These are phyloP conservation scores for Sorex araneus DNA, from an alignment of 2,113 vertebrate species.

Conservation along the genomic window DNA sequence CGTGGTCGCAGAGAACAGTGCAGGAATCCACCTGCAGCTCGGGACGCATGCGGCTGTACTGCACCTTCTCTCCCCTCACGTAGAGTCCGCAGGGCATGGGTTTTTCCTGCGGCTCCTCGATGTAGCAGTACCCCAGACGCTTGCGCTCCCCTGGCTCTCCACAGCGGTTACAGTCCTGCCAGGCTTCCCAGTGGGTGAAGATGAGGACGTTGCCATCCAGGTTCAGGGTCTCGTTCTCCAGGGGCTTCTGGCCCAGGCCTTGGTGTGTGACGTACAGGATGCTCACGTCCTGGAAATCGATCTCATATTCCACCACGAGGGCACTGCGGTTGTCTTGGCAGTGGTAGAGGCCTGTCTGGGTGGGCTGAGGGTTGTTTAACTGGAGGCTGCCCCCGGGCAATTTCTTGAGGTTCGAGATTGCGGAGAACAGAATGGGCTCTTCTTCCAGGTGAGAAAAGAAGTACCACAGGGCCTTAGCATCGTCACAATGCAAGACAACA, in stretches of 20 bases:
- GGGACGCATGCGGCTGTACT: background rate
- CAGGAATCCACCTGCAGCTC: slow-evolving; percentile 83
- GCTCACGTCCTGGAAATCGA: slow-evolving; percentile 81
- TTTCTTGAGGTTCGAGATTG: background rate
- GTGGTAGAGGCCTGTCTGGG: slow-evolving; percentile 78
- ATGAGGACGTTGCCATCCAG: background rate
- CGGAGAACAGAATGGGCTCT: background rate
- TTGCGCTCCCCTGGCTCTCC: slow-evolving; percentile 67
- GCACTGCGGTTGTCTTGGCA: slow-evolving; percentile 32
- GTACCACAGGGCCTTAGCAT: slow-evolving; percentile 13
- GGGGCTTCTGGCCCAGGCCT: slow-evolving; percentile 44
- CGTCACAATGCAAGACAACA: slow-evolving; percentile 71
- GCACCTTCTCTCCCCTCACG: background rate
- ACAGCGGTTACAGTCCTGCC: slow-evolving; percentile 83
- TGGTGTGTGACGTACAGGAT: slow-evolving; percentile 70
- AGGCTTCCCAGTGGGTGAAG: slow-evolving; percentile 83
- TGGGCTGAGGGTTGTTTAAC: slow-evolving; percentile 58
- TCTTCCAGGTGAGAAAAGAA: background rate
- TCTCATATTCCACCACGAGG: slow-evolving; percentile 72
- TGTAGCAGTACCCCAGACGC: slow-evolving; percentile 81
- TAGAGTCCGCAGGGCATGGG: slow-evolving; percentile 78
- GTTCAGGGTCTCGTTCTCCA: slow-evolving; percentile 58
- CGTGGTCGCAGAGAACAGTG: background rate
- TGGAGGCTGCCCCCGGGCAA: slow-evolving; percentile 66
- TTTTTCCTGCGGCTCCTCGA: background rate